Base-by-base conservation (phyloP, 1,140 invertebrate species). In the Monomorium pharaonis region DNA sequence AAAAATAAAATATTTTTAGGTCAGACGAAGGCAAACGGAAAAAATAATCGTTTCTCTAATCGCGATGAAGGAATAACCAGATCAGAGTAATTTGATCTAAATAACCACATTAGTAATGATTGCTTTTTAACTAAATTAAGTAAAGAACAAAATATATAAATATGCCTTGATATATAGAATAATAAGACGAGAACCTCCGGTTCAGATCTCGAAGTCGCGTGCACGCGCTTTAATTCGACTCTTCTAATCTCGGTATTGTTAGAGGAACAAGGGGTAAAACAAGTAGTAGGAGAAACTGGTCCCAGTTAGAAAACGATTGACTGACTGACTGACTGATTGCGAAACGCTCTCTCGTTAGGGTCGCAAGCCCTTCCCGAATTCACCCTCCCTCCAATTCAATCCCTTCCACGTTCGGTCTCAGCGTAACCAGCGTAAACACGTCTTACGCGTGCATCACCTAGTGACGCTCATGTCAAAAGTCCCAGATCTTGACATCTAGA, bases 201-300 rank as follows among this genome's bases (percentile, higher is more conserved):
- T 42, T 33, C n/a, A n/a, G 30, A 49, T 75, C 70, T 65, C 60
- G 33, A 37, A 85, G 84, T 91, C 90, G 90, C 90, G 91, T 93
- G 91, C 88, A 87, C 90, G 90, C 90, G 86, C 92, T 93, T 94
- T 93, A 92, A 93, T 94, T 93, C 86, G 85, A 74, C 84, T 91
- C 86, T 91, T 86, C 47, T 91, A 86, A 90, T 87, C 86, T 86
- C 54, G 58, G 56, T 51, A 72, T 90, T 89, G 65, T 89, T 27
- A 30, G 21, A 80, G 65, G 9, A 67, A 58, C 49, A 47, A 74
- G 77, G 69, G 58, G 16, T 14, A 27, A 81, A 58, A 70, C 30
- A 83, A 83, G 51, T 47, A 72, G 24, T 27, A 18, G 44, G 44
- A 83, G 27, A 54, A 74, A 65, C 44, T 51, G 74, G 56, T 77